phyloP scores from a whole-genome alignment of 2,797 vertebrate species.

The Pyrocephalus nanus region DNA sequence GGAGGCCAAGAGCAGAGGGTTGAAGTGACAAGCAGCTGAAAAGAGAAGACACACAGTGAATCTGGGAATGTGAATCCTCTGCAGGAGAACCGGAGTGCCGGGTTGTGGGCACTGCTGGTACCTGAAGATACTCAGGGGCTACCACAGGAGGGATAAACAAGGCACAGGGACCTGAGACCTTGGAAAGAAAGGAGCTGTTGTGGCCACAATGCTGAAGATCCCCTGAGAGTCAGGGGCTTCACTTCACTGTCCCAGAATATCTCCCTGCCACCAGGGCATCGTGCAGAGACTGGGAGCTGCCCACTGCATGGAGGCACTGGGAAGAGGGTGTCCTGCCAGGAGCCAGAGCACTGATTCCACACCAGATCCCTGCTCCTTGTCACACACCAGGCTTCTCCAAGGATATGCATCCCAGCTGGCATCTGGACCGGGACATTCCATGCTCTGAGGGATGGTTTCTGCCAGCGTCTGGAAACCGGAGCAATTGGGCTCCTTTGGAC shows the following conservation, averaged over 20 bases:
- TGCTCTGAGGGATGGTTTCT: neutral
- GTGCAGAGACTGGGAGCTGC: neutral
- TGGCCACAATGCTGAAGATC: neutral
- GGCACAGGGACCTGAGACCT: neutral
- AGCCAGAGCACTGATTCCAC: neutral
- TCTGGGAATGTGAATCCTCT: neutral
- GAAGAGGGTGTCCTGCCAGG: neutral
- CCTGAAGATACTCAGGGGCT: neutral
- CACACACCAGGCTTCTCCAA: neutral
- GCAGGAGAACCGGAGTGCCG: neutral
- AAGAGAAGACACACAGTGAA: neutral
- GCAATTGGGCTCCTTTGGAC: neutral
- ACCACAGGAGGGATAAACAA: neutral
- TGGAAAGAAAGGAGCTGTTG: neutral
- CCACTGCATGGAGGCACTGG: rapidly evolving
- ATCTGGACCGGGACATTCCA: neutral
- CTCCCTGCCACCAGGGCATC: neutral
- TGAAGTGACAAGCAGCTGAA: neutral
- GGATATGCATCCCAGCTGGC: neutral
- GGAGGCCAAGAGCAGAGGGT: neutral
- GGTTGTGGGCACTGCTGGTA: neutral
- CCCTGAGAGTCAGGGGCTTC: neutral
- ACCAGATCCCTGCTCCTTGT: neutral
- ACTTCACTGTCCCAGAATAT: neutral
- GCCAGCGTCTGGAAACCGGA: neutral